Conservation (phyloP, 2,113 vertebrate species). For the Isurus oxyrinchus region DNA sequence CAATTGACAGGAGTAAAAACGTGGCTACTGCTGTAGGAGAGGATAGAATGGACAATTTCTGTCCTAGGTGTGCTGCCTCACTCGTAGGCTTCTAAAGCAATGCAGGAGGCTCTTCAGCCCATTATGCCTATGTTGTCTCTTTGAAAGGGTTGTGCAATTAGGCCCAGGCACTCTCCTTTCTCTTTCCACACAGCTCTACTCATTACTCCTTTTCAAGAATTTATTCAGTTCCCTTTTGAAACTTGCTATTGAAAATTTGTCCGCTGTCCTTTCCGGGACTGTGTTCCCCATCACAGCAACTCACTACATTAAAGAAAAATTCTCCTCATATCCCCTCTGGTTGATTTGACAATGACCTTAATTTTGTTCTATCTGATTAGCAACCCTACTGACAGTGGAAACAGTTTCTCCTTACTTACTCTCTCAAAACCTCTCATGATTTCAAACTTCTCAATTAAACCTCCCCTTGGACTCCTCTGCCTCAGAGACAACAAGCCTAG, state of each 20-base stretch:
- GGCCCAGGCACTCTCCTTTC: no score
- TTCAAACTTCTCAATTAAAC: neutral
- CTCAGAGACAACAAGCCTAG: neutral
- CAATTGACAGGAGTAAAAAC: neutral
- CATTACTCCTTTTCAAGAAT: no score
- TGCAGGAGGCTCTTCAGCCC: no score
- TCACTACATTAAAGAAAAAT: neutral
- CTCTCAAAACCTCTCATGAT: neutral
- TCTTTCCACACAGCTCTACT: no score
- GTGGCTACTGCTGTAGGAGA: neutral
- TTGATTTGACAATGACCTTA: neutral
- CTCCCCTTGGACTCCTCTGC: neutral
- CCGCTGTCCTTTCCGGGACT: neutral
- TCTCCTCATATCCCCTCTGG: neutral
- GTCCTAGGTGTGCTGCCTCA: neutral
- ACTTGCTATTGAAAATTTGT: neutral
- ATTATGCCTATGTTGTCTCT: no score
- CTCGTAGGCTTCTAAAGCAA: no score
- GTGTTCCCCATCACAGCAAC: neutral
- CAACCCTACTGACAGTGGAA: neutral
- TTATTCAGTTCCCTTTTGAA: no score
- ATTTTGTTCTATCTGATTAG: neutral
- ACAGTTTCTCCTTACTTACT: neutral
- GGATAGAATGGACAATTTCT: neutral
- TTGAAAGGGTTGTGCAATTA: no score